Evolutionary conservation across 2,888 invertebrate genomes (phyloP).

Genomic region (Lamproptera curius): DNA sequence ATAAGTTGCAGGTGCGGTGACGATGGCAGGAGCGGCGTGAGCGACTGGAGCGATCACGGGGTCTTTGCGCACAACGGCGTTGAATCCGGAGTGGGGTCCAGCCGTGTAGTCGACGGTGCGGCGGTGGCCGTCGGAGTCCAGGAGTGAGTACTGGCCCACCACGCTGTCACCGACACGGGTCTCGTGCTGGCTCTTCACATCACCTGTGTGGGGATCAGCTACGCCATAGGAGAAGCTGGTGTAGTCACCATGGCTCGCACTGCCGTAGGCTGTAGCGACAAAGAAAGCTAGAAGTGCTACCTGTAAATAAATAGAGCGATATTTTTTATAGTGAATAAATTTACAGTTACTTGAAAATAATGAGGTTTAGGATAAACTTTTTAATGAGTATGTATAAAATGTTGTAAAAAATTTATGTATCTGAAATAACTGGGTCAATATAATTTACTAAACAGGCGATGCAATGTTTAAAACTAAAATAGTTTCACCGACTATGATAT

Average conservation of each 20-base stretch:
- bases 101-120: slow-evolving; percentile 75
- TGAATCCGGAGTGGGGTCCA: slow-evolving; percentile 68
- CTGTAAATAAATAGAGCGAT: neutral
- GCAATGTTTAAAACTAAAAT: too few species aligned
- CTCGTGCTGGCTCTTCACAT: slow-evolving; percentile 70
- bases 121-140: slow-evolving; percentile 71
- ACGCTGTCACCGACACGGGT: slow-evolving; percentile 67
- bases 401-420: too few species aligned
- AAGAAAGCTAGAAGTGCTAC: slow-evolving; percentile 48
- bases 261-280: slow-evolving; percentile 62
- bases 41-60: slow-evolving; percentile 45
- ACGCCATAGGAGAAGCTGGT: slow-evolving; percentile 73
- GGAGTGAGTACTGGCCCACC: slow-evolving; percentile 68
- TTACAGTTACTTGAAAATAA: too few species aligned
- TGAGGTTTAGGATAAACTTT: too few species aligned
- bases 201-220: slow-evolving; percentile 70
- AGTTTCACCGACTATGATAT: too few species aligned
- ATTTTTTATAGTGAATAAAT: too few species aligned
- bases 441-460: too few species aligned
- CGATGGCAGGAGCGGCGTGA: slow-evolving; percentile 29
- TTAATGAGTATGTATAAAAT: too few species aligned
- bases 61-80: slow-evolving; percentile 73
- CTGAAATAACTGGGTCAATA: too few species aligned
- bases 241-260: slow-evolving; percentile 51
- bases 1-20: slow-evolving; percentile 35